Evolutionary conservation across 2,888 invertebrate genomes (phyloP), one percentile per base, ranked within the genome.

Genomic region (Epistrophe grossulariae): DNA sequence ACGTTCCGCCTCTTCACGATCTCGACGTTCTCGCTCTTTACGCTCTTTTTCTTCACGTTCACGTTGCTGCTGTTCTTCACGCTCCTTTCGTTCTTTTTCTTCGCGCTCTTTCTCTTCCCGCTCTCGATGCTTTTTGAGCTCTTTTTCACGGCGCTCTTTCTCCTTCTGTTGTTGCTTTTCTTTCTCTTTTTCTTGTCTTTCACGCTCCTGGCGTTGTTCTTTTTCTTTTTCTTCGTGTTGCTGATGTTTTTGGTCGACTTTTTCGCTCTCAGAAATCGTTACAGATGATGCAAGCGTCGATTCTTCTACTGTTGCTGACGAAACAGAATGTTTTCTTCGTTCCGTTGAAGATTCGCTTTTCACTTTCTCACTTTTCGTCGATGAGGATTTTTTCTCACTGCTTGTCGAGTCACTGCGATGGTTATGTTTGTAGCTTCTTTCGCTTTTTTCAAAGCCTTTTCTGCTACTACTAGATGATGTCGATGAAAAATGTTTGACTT

Each of bases 391-490:
- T 62, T 92, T 92, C 28, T 91, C 91, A 38, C 89, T 89, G 72
- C 45, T 62, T 11, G 13, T 60, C 10, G 82, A 80, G 45, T 89
- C 89, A 68, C 88, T 89, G 64, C 91, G 91, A 84, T 91, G 91
- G 82, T 91, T 92, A 72, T 93, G 92, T 62, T 92, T 92, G 83
- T 91, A 90, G 66, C 89, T 88, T 88, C 90, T 91, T n/a, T 91
- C 91, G 79, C 89, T 89, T 57, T 90, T 90, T 48, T 89, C 89
- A 64, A 82, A 85, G 82, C 85, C 71, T 79, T 85, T 85, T 82
- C 82, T 82, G 50, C 82, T 85, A 70, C 70, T 70, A 17, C 55
- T 55, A 10, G 70, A 70, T 17, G 70, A 52, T 40, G 82, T 19
- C 38, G 82, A 82, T 55, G 85, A 59, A 24, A 81, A 85, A 64